Percentiles rank a stretch among this genome's conserved stretches.
These are phyloP conservation scores for Drosophila kurseongensis DNA, from an alignment of 1,140 invertebrate species.

Conservation along the genomic window DNA sequence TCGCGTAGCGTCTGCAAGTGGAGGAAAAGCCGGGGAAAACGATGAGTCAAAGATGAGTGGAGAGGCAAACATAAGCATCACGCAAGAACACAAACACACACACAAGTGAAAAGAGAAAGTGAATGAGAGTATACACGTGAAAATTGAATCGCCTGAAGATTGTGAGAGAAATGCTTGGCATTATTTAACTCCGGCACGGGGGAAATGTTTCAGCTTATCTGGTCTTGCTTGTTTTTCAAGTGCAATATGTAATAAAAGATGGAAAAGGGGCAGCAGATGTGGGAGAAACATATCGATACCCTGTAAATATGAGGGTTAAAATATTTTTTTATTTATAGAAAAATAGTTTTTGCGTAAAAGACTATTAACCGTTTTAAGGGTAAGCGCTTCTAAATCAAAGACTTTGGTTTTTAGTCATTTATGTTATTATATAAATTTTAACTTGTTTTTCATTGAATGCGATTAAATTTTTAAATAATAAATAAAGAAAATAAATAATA, in stretches of 20 bases:
- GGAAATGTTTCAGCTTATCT: constrained; percentile 42
- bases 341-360: too few relatives aligned
- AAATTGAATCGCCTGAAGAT: constrained; percentile 72
- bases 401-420: too few relatives aligned
- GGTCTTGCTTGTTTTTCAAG: constrained; percentile 28
- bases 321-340: too few relatives aligned
- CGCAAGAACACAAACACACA: constrained; percentile 6
- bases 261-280: not conserved
- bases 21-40: constrained; percentile 18
- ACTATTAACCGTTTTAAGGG: too few relatives aligned
- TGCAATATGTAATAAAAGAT: constrained; percentile 50
- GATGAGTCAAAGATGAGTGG: constrained; percentile 22
- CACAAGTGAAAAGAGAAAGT: not conserved
- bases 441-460: too few relatives aligned
- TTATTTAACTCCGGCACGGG: constrained; percentile 39
- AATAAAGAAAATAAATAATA: too few relatives aligned
- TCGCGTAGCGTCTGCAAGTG: constrained; percentile 94
- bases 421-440: too few relatives aligned
- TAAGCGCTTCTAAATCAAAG: too few relatives aligned
- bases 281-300: not conserved
- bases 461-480: too few relatives aligned
- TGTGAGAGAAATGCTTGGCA: constrained; percentile 64
- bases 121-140: constrained; percentile 21
- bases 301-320: not conserved
- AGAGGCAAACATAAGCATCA: constrained; percentile 33